These are phyloP conservation scores for Phylloscopus trochiloides DNA, from an alignment of 2,113 vertebrate species.

Conservation along the genomic window DNA sequence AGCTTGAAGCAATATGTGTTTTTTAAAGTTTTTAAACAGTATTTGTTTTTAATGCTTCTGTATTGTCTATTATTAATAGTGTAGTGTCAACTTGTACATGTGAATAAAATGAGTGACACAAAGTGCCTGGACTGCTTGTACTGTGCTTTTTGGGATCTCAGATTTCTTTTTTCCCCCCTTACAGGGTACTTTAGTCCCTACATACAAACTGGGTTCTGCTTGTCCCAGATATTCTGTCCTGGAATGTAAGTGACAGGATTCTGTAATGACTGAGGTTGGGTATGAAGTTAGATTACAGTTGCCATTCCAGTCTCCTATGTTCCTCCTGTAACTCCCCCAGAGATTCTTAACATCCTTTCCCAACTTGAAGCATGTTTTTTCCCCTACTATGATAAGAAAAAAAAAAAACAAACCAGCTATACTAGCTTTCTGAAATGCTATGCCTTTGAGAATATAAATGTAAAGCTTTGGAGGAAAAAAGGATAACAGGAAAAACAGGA, in stretches of 20 bases:
- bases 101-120: constrained; percentile 63
- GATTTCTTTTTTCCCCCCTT: neutral
- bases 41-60: constrained; percentile 62
- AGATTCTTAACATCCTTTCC: neutral
- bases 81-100: constrained; percentile 31
- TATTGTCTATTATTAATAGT: constrained; percentile 53
- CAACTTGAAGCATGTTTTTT: neutral
- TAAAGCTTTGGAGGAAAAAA: neutral
- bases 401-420: neutral
- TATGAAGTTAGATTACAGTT: neutral
- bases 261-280: neutral
- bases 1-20: constrained; percentile 60
- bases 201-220: neutral
- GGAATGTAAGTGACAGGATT: neutral
- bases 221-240: neutral
- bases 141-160: neutral
- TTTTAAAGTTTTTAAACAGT: constrained; percentile 60
- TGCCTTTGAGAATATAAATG: neutral
- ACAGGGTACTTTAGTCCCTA: neutral
- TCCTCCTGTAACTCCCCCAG: neutral
- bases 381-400: neutral
- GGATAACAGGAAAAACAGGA: neutral
- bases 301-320: neutral
- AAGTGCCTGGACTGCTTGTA: neutral
- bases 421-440: neutral